A percentile compares a stretch with the other conserved stretches of the same genome.
Conservation (phyloP, 2,797 vertebrate genomes). For the Sandelia bainsii region DNA sequence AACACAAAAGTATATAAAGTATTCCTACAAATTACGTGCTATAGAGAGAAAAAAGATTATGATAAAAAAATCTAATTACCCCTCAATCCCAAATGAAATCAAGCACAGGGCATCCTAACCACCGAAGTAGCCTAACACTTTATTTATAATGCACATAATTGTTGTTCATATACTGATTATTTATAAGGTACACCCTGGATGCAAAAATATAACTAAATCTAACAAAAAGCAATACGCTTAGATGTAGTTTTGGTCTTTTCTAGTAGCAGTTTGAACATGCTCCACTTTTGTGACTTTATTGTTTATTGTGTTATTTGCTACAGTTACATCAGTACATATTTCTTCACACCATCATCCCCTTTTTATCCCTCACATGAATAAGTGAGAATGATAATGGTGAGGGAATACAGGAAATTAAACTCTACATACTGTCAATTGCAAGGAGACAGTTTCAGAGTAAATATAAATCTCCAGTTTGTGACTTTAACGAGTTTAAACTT, state of each 20-base stretch:
- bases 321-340: conserved; percentile 1
- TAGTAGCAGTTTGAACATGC: background rate
- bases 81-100: background rate
- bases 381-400: background rate
- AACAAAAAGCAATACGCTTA: background rate
- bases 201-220: background rate
- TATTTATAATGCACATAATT: background rate
- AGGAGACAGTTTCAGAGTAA: background rate
- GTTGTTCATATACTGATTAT: background rate
- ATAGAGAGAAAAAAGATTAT: background rate
- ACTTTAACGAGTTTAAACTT: background rate
- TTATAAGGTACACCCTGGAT: background rate
- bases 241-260: background rate
- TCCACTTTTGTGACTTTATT: background rate
- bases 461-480: background rate
- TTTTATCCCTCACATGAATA: background rate
- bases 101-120: background rate
- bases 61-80: background rate
- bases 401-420: background rate
- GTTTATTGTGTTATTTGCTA: background rate
- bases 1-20: background rate
- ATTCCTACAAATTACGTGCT: background rate
- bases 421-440: background rate
- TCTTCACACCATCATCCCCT: background rate
- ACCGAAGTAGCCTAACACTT: background rate